Base-by-base conservation (phyloP, 2,113 vertebrate species). In the Pyrgilauda ruficollis region DNA sequence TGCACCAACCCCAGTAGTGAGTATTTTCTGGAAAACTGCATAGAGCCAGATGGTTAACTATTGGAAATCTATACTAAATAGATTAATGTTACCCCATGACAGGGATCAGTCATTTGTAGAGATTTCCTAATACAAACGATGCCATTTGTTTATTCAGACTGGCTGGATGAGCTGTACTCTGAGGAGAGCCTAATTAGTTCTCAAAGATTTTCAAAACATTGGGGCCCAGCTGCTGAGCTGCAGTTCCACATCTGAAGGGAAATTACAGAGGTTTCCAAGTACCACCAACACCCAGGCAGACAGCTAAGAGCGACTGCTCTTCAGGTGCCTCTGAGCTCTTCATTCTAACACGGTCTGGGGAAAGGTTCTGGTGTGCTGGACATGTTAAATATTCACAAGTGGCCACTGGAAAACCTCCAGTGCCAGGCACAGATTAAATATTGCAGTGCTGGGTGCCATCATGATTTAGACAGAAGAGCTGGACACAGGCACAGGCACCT, bases 61-160 rank as follows among this genome's bases (percentile, higher is more conserved):
- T 93, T 97, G 96, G 95, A 97, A 97, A 97, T 97, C 95, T 95
- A 96, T 96, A 95, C 94, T 91, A 91, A 96, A 97, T 96, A 97
- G 95, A 97, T 97, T 95, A 97, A 96, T 90, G 95, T 35, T 97
- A 97, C 95, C 95, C 95, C 95, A 90, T 94, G 94, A 97, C 95
- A 97, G 83, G 94, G 97, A 95, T 97, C 95, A 96, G 92, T 95
- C 94, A 96, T 94, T 96, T 94, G 94, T 90, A 94, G 90, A 97
- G 94, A 97, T 96, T 96, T 96, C 84, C 93, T 94, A 94, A 96
- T 86, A 94, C 91, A 94, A 96, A 93, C 8, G 30, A 72, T 97
- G 96, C 88, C 89, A 96, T 95, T 97, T 96, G 96, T 96, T 96
- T 97, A 95, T 93, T 93, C 94, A 96, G 96, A 73, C 94, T 84